Base-by-base conservation (phyloP, 1,140 invertebrate species). In the Myzus persicae region DNA sequence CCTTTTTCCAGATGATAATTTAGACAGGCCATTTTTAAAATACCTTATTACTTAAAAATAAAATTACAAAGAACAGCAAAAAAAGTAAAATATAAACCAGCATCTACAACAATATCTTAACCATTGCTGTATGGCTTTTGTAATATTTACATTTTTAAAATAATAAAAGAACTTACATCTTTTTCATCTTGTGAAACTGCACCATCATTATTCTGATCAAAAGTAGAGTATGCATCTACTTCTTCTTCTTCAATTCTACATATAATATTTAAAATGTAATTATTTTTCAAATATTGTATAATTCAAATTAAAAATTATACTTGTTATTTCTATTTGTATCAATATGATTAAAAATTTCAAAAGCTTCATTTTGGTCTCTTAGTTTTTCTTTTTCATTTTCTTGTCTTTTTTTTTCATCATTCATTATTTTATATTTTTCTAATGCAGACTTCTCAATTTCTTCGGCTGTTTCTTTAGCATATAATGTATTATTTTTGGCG, bases 191-290 rank as follows among this genome's bases (percentile, higher is more conserved):
- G 97, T 82, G 97, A 96, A 87, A 98, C 98, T 93, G 96, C 96
- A 18, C 98, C 98, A 96, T 99, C 97, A 93, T 96, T 96, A 95
- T 99, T 97, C 94, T 97, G 97, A 95, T 99, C 99, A 96, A 99
- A 98, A 82, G 96, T 97, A 94, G 96, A 95, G 94, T 97, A 96
- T 14, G 96, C 96, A 95, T 97, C 97, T 24, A 99, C 95, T 95
- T 99, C 99, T 90, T 96, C 95, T 76, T 97, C 94, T 94, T 97
- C 96, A 82, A 99, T 95, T 91, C 97, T 96, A 93, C 26, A 95
- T 94, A 94, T 59, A 93, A 84, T 44, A 91, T 91, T 40, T 42
- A 54, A 51, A 38, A 9, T 24, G 8, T 89, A 67, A 67, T 67
- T 67, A 67, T 59, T 90, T 59, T 59, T 59, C 31, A n/a, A 76